Conservation (phyloP, 1,140 invertebrate species). For the Papilio polytes region DNA sequence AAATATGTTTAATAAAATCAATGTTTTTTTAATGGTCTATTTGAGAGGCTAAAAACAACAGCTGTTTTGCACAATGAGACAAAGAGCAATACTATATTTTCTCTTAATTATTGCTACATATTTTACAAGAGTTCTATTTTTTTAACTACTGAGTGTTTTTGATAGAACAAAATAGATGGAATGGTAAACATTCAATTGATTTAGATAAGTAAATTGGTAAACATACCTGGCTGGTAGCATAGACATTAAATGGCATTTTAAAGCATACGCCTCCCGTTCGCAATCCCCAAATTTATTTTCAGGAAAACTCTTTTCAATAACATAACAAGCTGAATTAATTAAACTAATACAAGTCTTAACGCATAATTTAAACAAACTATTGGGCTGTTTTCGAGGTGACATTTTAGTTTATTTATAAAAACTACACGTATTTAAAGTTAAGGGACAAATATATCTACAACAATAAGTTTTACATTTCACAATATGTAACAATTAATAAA, state of each 20-base stretch:
- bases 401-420: constrained; percentile 51
- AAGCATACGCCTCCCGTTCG: constrained; percentile 61
- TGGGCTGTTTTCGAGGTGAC: constrained; percentile 78
- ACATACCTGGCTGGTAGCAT: constrained; percentile 75
- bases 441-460: constrained; percentile 13
- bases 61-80: no score
- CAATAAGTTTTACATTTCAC: constrained; percentile 19
- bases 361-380: constrained; percentile 72
- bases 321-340: constrained; percentile 77
- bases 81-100: no score
- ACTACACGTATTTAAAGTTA: constrained; percentile 16
- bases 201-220: not conserved
- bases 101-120: no score
- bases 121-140: constrained; percentile 50
- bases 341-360: constrained; percentile 72
- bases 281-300: constrained; percentile 68
- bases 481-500: constrained; percentile 2
- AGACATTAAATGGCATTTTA: constrained; percentile 70
- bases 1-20: no score
- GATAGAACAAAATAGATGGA: not conserved
- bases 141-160: not conserved
- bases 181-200: constrained; percentile 10
- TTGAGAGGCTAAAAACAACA: no score
- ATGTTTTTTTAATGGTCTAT: no score
- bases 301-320: constrained; percentile 72